A percentile compares a stretch with the other conserved stretches of the same genome.
These are phyloP conservation scores for Acromyrmex echinatior DNA, from an alignment of 1,140 invertebrate species.

Conservation along the genomic window DNA sequence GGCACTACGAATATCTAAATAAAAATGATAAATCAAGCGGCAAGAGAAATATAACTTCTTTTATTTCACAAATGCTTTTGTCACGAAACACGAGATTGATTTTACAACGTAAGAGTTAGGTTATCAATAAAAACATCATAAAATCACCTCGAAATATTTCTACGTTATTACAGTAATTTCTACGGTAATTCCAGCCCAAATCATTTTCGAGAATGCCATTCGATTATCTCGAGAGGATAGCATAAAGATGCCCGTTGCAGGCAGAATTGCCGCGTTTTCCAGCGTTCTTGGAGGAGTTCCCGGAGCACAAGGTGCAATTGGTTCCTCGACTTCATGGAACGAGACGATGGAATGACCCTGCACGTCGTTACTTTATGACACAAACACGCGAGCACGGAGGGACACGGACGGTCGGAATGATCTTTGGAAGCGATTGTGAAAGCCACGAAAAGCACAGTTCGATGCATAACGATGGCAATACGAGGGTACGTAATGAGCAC, in stretches of 20 bases:
- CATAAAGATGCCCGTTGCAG: constrained; percentile 51
- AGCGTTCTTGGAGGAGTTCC: constrained; percentile 51
- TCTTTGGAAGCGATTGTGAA: constrained; percentile 10
- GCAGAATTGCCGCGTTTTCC: constrained; percentile 47
- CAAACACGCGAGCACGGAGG: constrained; percentile 33
- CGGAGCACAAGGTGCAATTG: constrained; percentile 41
- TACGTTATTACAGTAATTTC: not conserved
- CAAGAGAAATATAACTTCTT: not conserved
- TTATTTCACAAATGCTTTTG: not conserved
- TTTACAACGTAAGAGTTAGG: not conserved
- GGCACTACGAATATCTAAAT: not conserved
- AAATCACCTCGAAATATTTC: constrained; percentile 21
- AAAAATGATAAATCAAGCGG: not conserved
- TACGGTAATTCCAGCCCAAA: constrained; percentile 16
- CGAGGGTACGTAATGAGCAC: constrained; percentile 41
- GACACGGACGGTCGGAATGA: constrained; percentile 36
- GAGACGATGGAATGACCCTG: constrained; percentile 42
- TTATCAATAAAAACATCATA: not conserved
- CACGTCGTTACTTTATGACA: constrained; percentile 62
- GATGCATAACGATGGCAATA: constrained; percentile 35
- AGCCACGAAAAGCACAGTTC: constrained; percentile 10
- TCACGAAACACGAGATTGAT: not conserved
- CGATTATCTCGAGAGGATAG: constrained; percentile 51
- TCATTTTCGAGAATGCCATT: constrained; percentile 48
- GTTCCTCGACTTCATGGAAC: constrained; percentile 46